phyloP scores from a whole-genome alignment of 1,140 invertebrate genomes.

The Drosophila suzukii region DNA sequence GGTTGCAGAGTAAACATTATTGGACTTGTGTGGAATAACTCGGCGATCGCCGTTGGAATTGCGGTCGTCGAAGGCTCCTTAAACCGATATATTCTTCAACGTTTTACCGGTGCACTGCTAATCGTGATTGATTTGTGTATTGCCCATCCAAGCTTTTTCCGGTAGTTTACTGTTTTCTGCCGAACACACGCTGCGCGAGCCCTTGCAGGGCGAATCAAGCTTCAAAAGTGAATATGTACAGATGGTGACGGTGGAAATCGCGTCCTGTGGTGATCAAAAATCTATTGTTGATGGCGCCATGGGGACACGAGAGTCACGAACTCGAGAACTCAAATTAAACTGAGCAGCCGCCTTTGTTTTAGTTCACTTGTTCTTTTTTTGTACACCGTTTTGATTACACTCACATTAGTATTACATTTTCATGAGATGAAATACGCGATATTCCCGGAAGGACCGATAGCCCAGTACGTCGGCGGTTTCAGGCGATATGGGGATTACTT shows the following conservation, averaged over 20 bases:
- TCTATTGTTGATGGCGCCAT: slow-evolving; percentile 4
- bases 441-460: background rate
- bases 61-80: background rate
- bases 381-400: slow-evolving; percentile 7
- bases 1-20: slow-evolving; percentile 81
- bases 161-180: background rate
- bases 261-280: slow-evolving; percentile 9
- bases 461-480: background rate
- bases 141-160: background rate
- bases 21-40: background rate
- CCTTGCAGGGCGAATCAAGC: slow-evolving; percentile 5
- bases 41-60: background rate
- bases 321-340: slow-evolving; percentile 13
- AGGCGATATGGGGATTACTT: background rate
- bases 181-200: slow-evolving; percentile 25
- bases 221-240: slow-evolving; percentile 34
- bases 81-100: background rate
- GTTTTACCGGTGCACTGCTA: background rate
- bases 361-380: slow-evolving; percentile 61
- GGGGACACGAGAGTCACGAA: background rate
- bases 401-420: background rate
- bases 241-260: slow-evolving; percentile 18
- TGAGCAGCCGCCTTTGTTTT: slow-evolving; percentile 57
- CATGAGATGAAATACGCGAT: too few species aligned
- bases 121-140: background rate